Evolutionary conservation across 30 jellyfish, hydroid and myxozoan species (phyloP).

Genomic region (Rhopilema esculentum): DNA sequence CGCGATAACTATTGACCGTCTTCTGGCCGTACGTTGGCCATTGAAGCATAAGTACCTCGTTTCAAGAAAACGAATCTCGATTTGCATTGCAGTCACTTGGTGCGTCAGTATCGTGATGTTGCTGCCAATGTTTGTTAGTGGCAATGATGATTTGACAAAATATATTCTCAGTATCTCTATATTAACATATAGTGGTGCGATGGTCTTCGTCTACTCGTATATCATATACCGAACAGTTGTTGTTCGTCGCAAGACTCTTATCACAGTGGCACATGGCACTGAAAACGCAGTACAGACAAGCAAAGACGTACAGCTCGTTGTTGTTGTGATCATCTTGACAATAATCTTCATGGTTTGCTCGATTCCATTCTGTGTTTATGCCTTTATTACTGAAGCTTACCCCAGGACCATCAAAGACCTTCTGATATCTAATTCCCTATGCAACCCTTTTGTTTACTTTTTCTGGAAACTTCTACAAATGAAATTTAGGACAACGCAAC

Average conservation of each 20-base stretch:
- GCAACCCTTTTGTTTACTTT: background rate
- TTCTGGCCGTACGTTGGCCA: background rate
- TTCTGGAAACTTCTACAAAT: background rate
- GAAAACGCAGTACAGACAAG: background rate
- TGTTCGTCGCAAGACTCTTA: background rate
- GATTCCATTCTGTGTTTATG: background rate
- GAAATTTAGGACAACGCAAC: background rate
- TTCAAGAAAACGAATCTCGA: background rate
- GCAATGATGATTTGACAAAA: background rate
- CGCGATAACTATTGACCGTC: background rate
- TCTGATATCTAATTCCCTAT: background rate
- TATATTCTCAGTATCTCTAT: background rate
- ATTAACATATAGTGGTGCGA: background rate
- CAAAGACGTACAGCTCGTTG: background rate
- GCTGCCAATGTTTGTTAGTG: background rate
- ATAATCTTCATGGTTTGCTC: background rate
- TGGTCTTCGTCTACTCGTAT: background rate
- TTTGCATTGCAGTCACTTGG: background rate
- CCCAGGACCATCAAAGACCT: background rate
- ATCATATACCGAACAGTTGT: background rate
- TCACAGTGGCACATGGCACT: background rate
- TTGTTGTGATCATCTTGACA: background rate
- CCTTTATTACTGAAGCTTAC: background rate
- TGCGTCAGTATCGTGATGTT: background rate
- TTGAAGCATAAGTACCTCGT: background rate